phyloP scores from a whole-genome alignment of 2,888 invertebrate species.

The Erebia ligea region DNA sequence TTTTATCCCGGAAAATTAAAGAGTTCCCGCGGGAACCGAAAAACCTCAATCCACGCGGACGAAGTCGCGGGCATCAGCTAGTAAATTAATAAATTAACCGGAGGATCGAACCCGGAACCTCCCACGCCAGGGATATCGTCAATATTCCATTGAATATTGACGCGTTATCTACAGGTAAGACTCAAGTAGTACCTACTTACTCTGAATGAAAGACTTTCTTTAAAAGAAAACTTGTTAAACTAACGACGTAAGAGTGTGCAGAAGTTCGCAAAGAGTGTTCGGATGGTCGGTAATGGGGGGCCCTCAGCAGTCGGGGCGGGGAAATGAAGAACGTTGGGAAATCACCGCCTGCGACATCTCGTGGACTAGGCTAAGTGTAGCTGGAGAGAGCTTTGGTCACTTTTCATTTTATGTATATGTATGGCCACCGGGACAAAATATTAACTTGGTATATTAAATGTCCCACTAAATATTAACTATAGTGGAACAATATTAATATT shows the following conservation, averaged over 20 bases:
- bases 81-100: too few relatives aligned
- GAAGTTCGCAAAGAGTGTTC: constrained; percentile 29
- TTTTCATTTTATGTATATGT: not conserved
- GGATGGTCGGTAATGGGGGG: constrained; percentile 43
- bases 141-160: too few relatives aligned
- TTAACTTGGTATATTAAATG: too few relatives aligned
- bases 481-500: too few relatives aligned
- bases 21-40: too few relatives aligned
- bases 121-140: too few relatives aligned
- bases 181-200: not conserved
- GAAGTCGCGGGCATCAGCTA: too few relatives aligned
- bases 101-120: too few relatives aligned
- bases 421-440: too few relatives aligned
- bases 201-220: not conserved
- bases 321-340: constrained; percentile 63
- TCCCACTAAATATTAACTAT: too few relatives aligned
- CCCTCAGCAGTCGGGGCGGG: constrained; percentile 44
- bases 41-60: too few relatives aligned
- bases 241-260: constrained; percentile 8
- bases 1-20: too few relatives aligned
- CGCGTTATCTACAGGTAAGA: not conserved
- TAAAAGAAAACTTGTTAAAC: constrained; percentile 6
- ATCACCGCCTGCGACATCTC: constrained; percentile 52
- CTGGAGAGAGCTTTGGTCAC: constrained; percentile 33
- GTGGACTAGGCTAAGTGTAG: constrained; percentile 12